Conservation (phyloP, 2,113 vertebrate species). For the Laticauda laticaudata region DNA sequence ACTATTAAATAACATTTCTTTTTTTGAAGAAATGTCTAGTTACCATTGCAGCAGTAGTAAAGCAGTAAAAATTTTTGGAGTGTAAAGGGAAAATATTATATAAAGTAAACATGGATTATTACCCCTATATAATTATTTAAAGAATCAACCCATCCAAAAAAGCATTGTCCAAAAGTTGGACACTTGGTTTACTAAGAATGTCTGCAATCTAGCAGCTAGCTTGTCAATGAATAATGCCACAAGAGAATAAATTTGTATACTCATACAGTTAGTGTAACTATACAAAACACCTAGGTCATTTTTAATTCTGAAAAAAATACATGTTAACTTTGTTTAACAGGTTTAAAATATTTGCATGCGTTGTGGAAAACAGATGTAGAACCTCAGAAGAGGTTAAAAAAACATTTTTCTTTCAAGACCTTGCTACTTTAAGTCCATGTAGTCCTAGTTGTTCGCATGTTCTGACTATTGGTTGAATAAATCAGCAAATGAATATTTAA, state of each 20-base stretch:
- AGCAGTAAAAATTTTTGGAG: neutral
- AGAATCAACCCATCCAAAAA: neutral
- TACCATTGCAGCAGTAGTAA: conserved; percentile 16
- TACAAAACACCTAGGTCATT: neutral
- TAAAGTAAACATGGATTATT: neutral
- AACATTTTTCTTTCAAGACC: neutral
- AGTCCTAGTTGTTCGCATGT: neutral
- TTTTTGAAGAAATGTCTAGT: conserved; percentile 4
- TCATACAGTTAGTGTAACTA: neutral
- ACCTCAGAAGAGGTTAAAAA: neutral
- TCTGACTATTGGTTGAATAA: neutral
- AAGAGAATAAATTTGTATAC: neutral
- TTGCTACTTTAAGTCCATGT: neutral
- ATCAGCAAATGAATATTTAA: neutral
- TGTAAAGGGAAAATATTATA: conserved; percentile 10
- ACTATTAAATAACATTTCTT: conserved; percentile 20
- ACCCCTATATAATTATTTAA: neutral
- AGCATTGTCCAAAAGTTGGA: neutral
- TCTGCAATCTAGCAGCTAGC: neutral
- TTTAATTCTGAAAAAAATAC: neutral
- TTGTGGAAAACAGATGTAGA: neutral
- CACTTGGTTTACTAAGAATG: neutral
- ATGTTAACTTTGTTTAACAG: neutral
- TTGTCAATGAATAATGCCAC: conserved; percentile 9
- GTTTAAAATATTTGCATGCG: neutral